These are phyloP conservation scores for Lasioglossum albipes DNA, from an alignment of 1,140 invertebrate species.

Conservation along the genomic window DNA sequence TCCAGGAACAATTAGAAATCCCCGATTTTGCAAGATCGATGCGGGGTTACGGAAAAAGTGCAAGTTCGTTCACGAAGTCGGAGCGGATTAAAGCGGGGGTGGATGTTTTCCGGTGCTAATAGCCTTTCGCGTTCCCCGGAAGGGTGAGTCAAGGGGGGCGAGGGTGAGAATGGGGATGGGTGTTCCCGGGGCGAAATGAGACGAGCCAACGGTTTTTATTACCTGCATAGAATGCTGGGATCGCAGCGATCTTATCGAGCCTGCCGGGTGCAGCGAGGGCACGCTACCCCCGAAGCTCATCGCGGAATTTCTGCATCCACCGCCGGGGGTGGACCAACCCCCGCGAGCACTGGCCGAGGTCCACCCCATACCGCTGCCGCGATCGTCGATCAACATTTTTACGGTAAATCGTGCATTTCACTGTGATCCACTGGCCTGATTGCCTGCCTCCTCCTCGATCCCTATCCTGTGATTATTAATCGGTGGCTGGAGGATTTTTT, in stretches of 20 bases:
- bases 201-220: constrained; percentile 32
- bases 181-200: neutral
- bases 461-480: neutral
- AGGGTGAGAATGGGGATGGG: too few relatives aligned
- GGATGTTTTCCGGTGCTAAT: too few relatives aligned
- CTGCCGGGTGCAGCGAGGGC: constrained; percentile 74
- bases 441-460: neutral
- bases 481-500: too few relatives aligned
- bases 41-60: too few relatives aligned
- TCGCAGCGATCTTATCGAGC: constrained; percentile 74
- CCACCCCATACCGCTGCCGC: constrained; percentile 70
- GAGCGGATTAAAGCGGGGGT: too few relatives aligned
- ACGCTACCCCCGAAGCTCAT: constrained; percentile 77
- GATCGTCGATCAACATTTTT: constrained; percentile 76
- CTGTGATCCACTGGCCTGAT: constrained; percentile 2
- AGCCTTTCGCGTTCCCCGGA: neutral
- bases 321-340: constrained; percentile 75
- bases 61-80: too few relatives aligned
- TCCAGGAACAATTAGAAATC: too few relatives aligned
- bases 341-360: constrained; percentile 68
- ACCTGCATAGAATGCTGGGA: constrained; percentile 76
- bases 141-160: neutral
- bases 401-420: constrained; percentile 34
- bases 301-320: constrained; percentile 73
- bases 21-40: too few relatives aligned